A percentile compares a stretch with the other conserved stretches of the same genome.
Conservation (phyloP, 2,888 invertebrate genomes). For the Liopterus haemorrhoidalis region DNA sequence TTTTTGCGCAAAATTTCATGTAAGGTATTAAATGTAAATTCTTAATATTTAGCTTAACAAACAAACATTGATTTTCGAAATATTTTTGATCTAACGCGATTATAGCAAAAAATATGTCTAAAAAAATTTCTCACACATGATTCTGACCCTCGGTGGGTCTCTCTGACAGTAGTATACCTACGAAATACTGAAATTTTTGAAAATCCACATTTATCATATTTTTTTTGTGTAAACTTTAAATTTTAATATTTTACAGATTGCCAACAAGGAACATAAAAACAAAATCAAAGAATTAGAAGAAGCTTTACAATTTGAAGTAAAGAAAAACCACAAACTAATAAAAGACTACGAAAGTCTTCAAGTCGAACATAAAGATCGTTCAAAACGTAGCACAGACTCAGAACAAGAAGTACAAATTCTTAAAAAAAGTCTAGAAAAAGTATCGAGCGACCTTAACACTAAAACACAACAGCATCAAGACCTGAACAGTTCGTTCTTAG, state of each 20-base stretch:
- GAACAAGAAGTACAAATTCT: conserved; percentile 50
- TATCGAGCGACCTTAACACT: conserved; percentile 27
- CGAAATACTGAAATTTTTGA: conserved; percentile 3
- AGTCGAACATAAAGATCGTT: conserved; percentile 49
- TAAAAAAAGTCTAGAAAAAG: conserved; percentile 36
- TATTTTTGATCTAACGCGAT: no score
- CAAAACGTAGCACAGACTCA: conserved; percentile 59
- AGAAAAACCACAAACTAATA: conserved; percentile 47
- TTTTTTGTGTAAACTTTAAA: no score
- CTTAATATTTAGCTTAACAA: no score
- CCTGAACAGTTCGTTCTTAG: conserved; percentile 26
- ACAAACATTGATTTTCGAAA: no score
- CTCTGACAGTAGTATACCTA: no score
- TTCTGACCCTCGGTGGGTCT: no score
- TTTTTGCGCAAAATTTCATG: no score
- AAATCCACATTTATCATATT: not conserved
- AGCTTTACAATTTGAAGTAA: conserved; percentile 45
- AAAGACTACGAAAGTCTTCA: conserved; percentile 51
- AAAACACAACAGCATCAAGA: conserved; percentile 7
- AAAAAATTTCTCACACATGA: no score
- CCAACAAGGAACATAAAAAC: conserved; percentile 46
- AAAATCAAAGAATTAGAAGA: conserved; percentile 50
- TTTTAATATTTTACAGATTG: conserved; percentile 42
- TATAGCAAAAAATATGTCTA: no score
- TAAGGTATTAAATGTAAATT: no score